Evolutionary conservation across 2,888 invertebrate genomes (phyloP).

Genomic region (Cartodere bifasciata): DNA sequence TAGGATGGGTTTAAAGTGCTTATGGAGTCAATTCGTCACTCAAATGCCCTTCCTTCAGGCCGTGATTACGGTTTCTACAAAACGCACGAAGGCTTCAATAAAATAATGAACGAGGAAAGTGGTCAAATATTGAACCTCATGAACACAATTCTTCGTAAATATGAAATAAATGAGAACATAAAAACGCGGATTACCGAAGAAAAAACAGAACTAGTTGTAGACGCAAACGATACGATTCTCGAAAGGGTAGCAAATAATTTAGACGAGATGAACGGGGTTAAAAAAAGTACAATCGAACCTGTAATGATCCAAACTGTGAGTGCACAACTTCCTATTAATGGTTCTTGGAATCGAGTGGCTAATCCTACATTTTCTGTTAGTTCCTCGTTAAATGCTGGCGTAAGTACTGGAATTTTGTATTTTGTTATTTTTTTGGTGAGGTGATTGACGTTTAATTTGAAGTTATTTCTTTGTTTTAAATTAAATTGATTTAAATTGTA

Average conservation of each 20-base stretch:
- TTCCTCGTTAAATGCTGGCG: constrained; percentile 11
- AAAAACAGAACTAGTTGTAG: constrained; percentile 63
- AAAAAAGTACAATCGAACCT: constrained; percentile 39
- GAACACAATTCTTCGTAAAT: constrained; percentile 41
- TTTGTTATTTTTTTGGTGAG: not conserved
- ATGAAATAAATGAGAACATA: constrained; percentile 45
- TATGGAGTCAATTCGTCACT: constrained; percentile 52
- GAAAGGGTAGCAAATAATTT: constrained; percentile 66
- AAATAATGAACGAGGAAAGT: constrained; percentile 49
- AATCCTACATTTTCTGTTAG: constrained; percentile 25
- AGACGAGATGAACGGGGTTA: constrained; percentile 52
- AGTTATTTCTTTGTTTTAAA: too few species aligned
- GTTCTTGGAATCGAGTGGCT: constrained; percentile 46
- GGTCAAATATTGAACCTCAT: constrained; percentile 49
- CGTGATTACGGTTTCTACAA: constrained; percentile 60
- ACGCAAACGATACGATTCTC: constrained; percentile 71
- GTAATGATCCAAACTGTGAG: constrained; percentile 37
- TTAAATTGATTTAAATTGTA: constrained; percentile 6
- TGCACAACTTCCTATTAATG: constrained; percentile 35
- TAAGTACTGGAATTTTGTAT: constrained; percentile 2
- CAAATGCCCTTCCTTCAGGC: constrained; percentile 61
- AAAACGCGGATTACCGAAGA: constrained; percentile 45
- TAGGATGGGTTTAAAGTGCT: constrained; percentile 55
- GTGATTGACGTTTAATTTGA: constrained; percentile 1
- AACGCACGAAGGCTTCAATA: constrained; percentile 62